Conservation (phyloP, 2,888 invertebrate genomes). For the Gortyna flavago region DNA sequence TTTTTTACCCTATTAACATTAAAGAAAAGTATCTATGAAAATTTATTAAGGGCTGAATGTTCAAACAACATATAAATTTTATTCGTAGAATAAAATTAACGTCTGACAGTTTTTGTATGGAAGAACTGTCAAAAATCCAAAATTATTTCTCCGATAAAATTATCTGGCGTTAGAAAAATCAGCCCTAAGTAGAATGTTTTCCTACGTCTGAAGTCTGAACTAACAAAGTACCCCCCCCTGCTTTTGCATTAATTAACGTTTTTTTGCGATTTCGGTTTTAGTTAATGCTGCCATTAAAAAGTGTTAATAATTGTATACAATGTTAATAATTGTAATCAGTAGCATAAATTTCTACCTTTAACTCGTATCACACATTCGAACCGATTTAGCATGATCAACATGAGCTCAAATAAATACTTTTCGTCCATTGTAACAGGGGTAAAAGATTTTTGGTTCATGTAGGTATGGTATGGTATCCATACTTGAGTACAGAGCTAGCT, state of each 20-base stretch:
- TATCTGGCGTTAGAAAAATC: too few relatives aligned
- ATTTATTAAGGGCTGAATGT: too few relatives aligned
- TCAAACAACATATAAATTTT: too few relatives aligned
- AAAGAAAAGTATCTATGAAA: neutral
- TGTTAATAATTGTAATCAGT: too few relatives aligned
- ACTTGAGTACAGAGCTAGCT: neutral
- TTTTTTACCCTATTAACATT: neutral
- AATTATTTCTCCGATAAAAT: too few relatives aligned
- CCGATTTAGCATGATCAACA: neutral
- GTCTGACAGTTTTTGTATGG: too few relatives aligned
- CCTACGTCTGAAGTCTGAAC: neutral
- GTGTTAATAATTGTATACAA: too few relatives aligned
- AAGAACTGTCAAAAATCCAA: too few relatives aligned
- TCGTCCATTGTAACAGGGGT: neutral
- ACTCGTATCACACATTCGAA: neutral
- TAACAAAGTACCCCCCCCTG: neutral
- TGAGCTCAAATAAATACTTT: neutral
- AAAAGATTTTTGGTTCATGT: neutral
- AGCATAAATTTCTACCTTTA: too few relatives aligned
- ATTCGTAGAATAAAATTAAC: too few relatives aligned
- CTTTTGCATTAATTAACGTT: neutral
- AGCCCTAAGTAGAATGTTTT: neutral
- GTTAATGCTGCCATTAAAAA: neutral
- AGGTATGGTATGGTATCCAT: neutral
- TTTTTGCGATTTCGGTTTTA: neutral